phyloP scores from a whole-genome alignment of 2,888 invertebrate species.

The Psylliodes chrysocephalus region DNA sequence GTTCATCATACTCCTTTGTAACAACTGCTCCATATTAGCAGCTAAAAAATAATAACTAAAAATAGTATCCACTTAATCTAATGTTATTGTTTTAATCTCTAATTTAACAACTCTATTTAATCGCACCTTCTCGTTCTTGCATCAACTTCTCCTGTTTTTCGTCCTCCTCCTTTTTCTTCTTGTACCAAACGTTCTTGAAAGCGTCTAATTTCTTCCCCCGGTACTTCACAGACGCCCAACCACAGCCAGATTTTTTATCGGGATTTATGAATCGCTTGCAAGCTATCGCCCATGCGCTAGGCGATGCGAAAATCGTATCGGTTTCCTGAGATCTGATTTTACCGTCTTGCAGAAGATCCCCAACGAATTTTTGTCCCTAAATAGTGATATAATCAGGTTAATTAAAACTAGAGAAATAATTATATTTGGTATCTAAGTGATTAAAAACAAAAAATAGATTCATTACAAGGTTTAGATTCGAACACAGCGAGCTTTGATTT shows the following conservation, averaged over 20 bases:
- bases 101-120: no score
- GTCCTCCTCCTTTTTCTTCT: conserved; percentile 68
- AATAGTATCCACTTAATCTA: not conserved
- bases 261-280: conserved; percentile 92
- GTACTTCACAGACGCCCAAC: conserved; percentile 92
- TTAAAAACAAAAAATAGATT: no score
- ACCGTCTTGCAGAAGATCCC: conserved; percentile 85
- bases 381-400: no score
- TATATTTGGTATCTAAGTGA: no score
- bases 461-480: no score
- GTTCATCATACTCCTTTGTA: conserved; percentile 51
- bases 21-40: conserved; percentile 49
- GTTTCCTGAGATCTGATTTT: conserved; percentile 91
- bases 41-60: conserved; percentile 27
- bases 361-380: conserved; percentile 89
- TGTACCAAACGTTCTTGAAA: conserved; percentile 87
- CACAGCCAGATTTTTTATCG: conserved; percentile 91
- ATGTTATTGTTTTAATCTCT: no score
- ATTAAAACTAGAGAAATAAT: no score
- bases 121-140: conserved; percentile 50
- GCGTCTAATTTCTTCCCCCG: conserved; percentile 88
- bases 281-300: conserved; percentile 93
- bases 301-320: conserved; percentile 86
- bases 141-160: conserved; percentile 47
- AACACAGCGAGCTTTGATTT: no score